Base-by-base conservation (phyloP, 2,113 vertebrate genomes). In the Hypocryptadius cinnamomeus region DNA sequence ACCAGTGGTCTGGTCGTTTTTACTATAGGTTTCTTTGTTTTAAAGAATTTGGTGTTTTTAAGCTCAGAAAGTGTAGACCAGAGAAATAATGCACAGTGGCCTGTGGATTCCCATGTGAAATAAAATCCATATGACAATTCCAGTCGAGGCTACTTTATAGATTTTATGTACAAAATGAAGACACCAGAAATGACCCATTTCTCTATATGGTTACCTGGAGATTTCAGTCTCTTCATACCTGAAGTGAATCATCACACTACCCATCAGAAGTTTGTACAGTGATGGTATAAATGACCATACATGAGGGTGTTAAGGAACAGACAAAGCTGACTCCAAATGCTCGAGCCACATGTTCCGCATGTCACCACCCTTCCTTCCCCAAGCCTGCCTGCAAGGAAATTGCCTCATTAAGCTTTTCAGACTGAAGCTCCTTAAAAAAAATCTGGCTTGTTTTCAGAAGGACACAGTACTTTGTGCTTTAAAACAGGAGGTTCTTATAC, bases 301-400 rank as follows among this genome's bases (percentile, higher is more conserved):
- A 2, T 45, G 27, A 87, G 37, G 27, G 45, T 79, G 30, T 64
- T 96, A 25, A 66, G 76, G 85, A 92, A 60, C 42, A 72, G 76
- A 69, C 39, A 72, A 70, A 95, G 50, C 37, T 81, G 78, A 57
- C 77, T 93, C 39, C 57, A 42, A 53, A 51, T 56, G 42, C 73
- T 78, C 6, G 22, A 65, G 77, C 40, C 45, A 72, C 69, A 30
- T 15, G 28, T 92, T 94, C 80, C 0, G 1, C 8, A 3, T 93
- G 81, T 87, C 61, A 81, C 94, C 91, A 79, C 91, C 86, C 87
- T 95, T 95, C 91, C 86, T 96, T 93, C 94, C 91, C 93, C 78
- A 76, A 63, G 73, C 69, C 84, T 71, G 80, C 35, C 73, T 95
- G 70, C 68, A 81, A 92, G 91, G 94, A 95, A 96, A 85, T 94